Evolutionary conservation across 1,140 invertebrate genomes (phyloP).

Genomic region (Rhyzopertha dominica): DNA sequence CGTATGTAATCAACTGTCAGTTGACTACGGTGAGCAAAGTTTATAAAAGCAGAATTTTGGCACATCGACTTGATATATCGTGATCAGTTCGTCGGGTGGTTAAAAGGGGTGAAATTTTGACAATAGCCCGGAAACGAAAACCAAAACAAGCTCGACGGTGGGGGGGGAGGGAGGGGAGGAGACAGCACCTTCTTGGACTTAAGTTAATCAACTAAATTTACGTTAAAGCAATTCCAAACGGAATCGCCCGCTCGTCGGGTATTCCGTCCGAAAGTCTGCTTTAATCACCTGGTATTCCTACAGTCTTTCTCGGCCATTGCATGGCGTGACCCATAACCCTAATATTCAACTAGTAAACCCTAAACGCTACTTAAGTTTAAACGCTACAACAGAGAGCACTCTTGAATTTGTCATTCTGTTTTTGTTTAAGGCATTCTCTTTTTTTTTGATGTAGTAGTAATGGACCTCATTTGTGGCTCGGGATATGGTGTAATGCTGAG

Average conservation of each 20-base stretch:
- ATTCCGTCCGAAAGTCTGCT: slow-evolving; percentile 14
- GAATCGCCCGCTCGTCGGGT: no score
- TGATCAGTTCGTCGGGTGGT: no score
- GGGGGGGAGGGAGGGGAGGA: slow-evolving; percentile 7
- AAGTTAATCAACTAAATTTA: no score
- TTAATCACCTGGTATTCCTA: slow-evolving; percentile 43
- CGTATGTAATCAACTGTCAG: slow-evolving; percentile 32
- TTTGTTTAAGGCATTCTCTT: slow-evolving; percentile 32
- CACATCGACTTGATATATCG: slow-evolving; percentile 29
- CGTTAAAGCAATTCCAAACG: no score
- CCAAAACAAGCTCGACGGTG: no score
- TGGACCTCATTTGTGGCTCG: no score
- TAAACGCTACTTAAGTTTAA: slow-evolving; percentile 15
- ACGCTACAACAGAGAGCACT: slow-evolving; percentile 34
- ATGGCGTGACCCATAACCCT: slow-evolving; percentile 24
- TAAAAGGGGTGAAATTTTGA: no score
- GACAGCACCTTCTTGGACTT: no score
- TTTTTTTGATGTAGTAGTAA: no score
- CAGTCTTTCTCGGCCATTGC: slow-evolving; percentile 39
- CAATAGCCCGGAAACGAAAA: no score
- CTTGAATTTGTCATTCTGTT: slow-evolving; percentile 38
- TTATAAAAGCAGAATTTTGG: slow-evolving; percentile 42
- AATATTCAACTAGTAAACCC: no score
- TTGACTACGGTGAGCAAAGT: slow-evolving; percentile 39
- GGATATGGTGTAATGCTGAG: no score